A percentile compares a stretch with the other conserved stretches of the same genome.
Evolutionary conservation across 2,888 invertebrate genomes (phyloP).

Genomic region (Pheosia gnoma): DNA sequence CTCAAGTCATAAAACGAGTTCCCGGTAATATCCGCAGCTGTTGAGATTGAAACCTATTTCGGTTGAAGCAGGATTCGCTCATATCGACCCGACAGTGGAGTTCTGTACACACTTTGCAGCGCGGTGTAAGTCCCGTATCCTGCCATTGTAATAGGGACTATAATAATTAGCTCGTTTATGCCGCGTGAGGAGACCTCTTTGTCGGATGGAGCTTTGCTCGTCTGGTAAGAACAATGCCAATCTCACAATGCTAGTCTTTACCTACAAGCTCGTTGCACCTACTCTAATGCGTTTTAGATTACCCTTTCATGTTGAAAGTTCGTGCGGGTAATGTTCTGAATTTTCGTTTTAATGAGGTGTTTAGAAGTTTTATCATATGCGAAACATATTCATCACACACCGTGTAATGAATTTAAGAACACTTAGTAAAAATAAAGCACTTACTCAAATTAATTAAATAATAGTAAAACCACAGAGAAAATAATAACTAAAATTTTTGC

Average conservation of each 20-base stretch:
- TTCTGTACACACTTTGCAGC: not conserved
- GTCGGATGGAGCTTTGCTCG: conserved; percentile 35
- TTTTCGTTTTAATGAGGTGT: no score
- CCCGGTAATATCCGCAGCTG: conserved; percentile 25
- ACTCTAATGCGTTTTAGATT: conserved; percentile 26
- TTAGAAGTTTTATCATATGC: not conserved
- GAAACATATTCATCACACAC: no score
- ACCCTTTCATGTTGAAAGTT: conserved; percentile 18
- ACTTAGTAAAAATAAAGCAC: no score
- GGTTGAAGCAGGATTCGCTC: not conserved
- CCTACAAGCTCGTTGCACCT: conserved; percentile 19
- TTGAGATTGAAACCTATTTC: conserved; percentile 23
- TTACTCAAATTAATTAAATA: no score
- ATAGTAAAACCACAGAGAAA: no score
- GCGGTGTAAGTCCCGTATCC: not conserved
- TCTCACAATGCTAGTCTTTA: conserved; percentile 30
- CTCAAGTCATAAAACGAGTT: conserved; percentile 21
- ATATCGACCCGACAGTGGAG: not conserved
- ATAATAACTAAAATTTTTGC: no score
- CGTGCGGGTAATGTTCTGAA: no score
- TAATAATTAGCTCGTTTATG: conserved; percentile 46
- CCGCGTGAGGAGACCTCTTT: conserved; percentile 17
- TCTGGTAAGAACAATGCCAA: conserved; percentile 47
- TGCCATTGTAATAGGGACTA: conserved; percentile 22
- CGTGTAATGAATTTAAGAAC: no score